Conservation (phyloP, 2,113 vertebrate genomes). For the Poicephalus gulielmi region DNA sequence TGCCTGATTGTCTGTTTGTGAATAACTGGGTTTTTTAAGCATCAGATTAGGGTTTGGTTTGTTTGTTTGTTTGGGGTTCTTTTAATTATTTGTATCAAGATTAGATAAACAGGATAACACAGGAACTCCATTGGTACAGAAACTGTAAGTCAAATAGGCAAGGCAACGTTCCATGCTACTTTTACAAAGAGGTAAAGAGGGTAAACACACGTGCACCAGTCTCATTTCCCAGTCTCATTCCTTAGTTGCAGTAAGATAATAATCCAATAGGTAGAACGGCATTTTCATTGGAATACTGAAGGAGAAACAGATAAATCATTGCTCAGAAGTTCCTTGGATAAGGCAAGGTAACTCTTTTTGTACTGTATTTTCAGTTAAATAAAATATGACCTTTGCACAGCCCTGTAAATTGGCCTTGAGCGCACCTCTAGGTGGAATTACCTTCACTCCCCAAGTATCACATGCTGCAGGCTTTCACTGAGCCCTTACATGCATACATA, state of each 20-base stretch:
- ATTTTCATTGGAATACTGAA: background rate
- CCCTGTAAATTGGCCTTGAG: constrained; percentile 4
- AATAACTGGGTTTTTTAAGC: background rate
- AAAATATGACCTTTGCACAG: background rate
- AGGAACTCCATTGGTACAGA: background rate
- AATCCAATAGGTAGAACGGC: background rate
- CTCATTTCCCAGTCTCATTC: background rate
- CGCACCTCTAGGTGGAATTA: constrained; percentile 3
- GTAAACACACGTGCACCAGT: background rate
- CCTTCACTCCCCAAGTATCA: background rate
- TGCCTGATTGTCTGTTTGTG: background rate
- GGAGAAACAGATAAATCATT: background rate
- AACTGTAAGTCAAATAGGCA: background rate
- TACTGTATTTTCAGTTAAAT: constrained; percentile 38
- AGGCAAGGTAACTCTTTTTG: background rate
- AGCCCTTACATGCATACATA: background rate
- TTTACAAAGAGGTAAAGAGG: background rate
- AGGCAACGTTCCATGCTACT: background rate
- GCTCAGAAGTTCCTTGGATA: background rate
- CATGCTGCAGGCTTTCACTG: background rate
- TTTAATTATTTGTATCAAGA: background rate
- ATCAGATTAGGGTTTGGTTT: background rate
- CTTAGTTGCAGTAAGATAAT: background rate
- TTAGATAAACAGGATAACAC: background rate
- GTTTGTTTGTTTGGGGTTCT: background rate